Evolutionary conservation across 2,113 vertebrate genomes (phyloP).

Genomic region (Megaptera novaeangliae): DNA sequence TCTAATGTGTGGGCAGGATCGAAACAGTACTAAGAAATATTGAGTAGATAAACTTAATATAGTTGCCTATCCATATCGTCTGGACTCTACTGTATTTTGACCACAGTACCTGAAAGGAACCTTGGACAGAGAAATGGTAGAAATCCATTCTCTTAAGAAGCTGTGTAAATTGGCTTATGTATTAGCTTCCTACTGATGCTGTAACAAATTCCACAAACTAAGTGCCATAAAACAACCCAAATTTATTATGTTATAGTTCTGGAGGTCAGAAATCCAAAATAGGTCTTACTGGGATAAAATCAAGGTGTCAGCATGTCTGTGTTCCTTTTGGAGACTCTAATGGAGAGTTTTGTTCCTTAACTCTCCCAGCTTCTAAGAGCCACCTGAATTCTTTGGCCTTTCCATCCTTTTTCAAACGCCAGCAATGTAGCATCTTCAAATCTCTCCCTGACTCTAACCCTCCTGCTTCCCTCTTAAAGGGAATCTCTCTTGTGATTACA

Average conservation of each 20-base stretch:
- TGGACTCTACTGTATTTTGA: background rate
- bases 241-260: background rate
- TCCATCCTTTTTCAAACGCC: background rate
- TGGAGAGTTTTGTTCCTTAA: background rate
- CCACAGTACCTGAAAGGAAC: background rate
- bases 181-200: background rate
- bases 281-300: background rate
- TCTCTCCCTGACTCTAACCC: background rate
- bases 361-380: background rate
- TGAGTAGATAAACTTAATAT: background rate
- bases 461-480: background rate
- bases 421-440: background rate
- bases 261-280: background rate
- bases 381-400: background rate
- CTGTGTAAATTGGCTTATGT: background rate
- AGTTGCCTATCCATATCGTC: background rate
- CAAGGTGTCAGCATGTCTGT: background rate
- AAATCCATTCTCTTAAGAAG: background rate
- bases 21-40: background rate
- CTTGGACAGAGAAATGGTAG: background rate
- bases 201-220: background rate
- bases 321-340: background rate
- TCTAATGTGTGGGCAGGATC: background rate
- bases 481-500: background rate
- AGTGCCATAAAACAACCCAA: background rate